Evolutionary conservation across 1,140 invertebrate genomes (phyloP).

Genomic region (Drosophila insularis): DNA sequence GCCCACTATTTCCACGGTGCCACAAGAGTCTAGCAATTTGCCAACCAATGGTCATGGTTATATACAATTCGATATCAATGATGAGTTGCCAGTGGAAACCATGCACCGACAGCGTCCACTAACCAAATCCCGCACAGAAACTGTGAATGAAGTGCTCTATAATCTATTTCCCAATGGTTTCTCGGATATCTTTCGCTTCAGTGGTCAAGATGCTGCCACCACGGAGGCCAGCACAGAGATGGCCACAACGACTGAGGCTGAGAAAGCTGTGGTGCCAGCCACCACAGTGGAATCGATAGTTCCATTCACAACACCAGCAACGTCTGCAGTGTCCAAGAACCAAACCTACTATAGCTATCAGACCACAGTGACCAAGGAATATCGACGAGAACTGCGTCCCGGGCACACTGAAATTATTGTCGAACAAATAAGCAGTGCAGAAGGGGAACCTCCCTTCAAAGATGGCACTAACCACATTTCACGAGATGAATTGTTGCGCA

Average conservation of each 20-base stretch:
- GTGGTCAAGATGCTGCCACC: conserved; percentile 39
- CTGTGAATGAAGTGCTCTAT: conserved; percentile 72
- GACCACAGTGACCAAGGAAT: conserved; percentile 69
- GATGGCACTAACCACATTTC: conserved; percentile 70
- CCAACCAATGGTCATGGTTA: conserved; percentile 67
- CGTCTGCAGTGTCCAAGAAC: conserved; percentile 23
- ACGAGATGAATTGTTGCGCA: conserved; percentile 65
- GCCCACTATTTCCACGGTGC: conserved; percentile 38
- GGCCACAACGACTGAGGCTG: background rate
- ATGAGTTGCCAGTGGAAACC: conserved; percentile 37
- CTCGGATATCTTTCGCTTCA: conserved; percentile 77
- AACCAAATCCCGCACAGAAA: conserved; percentile 49
- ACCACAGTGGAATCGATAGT: conserved; percentile 28
- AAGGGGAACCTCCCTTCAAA: conserved; percentile 40
- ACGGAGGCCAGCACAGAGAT: conserved; percentile 25
- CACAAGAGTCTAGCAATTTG: background rate
- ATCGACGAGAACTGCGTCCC: conserved; percentile 59
- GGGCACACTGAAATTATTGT: conserved; percentile 76
- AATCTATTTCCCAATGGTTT: conserved; percentile 78
- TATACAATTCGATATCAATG: conserved; percentile 70
- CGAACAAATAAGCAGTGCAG: conserved; percentile 54
- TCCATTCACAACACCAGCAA: conserved; percentile 8
- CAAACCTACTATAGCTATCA: conserved; percentile 65
- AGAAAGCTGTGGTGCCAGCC: background rate
- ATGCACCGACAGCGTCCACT: conserved; percentile 25